Evolutionary conservation across 2,113 vertebrate genomes (phyloP), one percentile per base, ranked within the genome.

Genomic region (Grantiella picta): DNA sequence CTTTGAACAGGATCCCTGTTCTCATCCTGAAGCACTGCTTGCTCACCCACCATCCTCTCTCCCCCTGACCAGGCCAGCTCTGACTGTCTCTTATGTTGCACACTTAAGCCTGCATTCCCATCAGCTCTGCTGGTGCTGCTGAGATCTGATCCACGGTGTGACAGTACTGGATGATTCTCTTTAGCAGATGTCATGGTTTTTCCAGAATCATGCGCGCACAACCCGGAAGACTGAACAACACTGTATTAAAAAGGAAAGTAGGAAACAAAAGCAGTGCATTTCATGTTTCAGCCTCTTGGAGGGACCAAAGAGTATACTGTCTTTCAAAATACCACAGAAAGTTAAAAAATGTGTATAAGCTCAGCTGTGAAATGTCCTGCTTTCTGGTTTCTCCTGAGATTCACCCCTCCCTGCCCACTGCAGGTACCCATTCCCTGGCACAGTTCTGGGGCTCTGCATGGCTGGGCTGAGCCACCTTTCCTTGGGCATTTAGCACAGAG

Each of bases 151-250:
- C n/a, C 10, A 1, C 16, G 57, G 27, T 20, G 9, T 45, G 56
- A 50, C 29, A 60, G 61, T 4, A 3, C 54, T 50, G 66, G 31
- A 38, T 61, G 38, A 70, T 35, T 71, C 64, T 56, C 35, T 65
- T 31, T 35, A 40, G 33, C 16, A 33, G 21, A 31, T 16, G 19
- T 54, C 38, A 15, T 10, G 44, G 40, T 82, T 49, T 27, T 80
- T 63, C 66, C 54, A 12, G 49, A 71, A 82, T 29, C 4, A 1
- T 4, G 28, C 0, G 0, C 1, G 0, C 28, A 44, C 44, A 71
- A 38, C 57, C 7, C 14, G 56, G 70, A 27, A 77, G 49, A 5
- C 16, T 47, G 57, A 82, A 52, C 13, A 5, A 35, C 7, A 2
- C 5, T 22, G 35, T 35, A 29, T 52, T 42, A 8, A 25, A 63